Conservation (phyloP, 2,113 vertebrate genomes). For the Microcebus lehilahytsara region DNA sequence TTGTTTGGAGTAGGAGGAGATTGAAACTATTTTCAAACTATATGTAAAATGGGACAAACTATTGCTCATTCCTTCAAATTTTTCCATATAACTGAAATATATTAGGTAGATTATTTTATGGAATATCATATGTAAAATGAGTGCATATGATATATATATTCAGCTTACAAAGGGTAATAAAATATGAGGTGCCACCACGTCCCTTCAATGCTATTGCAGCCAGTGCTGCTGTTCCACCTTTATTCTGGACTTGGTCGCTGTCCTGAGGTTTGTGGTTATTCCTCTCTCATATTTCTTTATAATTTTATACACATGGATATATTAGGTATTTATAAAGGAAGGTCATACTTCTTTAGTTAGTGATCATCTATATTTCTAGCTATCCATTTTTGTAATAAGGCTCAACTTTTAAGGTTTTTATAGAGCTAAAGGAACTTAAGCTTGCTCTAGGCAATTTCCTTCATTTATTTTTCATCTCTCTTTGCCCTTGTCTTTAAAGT, state of each 20-base stretch:
- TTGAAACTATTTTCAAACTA: neutral
- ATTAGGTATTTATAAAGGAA: neutral
- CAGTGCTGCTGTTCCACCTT: neutral
- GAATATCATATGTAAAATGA: neutral
- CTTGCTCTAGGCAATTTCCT: neutral
- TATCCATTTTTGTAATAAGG: neutral
- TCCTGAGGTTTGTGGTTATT: neutral
- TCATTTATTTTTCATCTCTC: neutral
- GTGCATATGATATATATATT: neutral
- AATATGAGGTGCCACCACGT: neutral
- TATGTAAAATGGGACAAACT: neutral
- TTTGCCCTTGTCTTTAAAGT: neutral
- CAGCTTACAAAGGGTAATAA: neutral
- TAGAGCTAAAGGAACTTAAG: neutral
- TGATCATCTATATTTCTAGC: neutral
- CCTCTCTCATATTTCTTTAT: neutral
- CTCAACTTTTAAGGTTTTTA: neutral
- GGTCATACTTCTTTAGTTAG: neutral
- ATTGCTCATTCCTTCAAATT: neutral
- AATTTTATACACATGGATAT: neutral
- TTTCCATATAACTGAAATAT: neutral
- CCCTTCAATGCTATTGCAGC: neutral
- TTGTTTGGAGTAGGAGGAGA: neutral
- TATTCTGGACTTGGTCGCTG: neutral
- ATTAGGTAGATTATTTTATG: neutral